Base-by-base conservation (phyloP, 30 jellyfish, hydroid and myxozoan genomes). In the Turritopsis dohrnii region DNA sequence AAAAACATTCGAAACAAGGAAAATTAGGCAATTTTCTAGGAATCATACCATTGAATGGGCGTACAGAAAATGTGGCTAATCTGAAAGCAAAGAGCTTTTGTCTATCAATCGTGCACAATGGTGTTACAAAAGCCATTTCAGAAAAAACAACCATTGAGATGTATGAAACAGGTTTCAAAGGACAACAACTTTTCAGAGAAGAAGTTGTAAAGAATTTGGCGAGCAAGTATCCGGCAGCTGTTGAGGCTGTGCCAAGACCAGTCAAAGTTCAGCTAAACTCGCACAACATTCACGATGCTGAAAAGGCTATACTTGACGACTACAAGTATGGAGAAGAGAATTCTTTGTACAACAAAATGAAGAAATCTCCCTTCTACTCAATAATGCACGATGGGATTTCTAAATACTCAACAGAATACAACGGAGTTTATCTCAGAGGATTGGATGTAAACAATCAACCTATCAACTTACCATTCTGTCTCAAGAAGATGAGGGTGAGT, bases 201-300 rank as follows among this genome's bases (percentile, higher is more conserved):
- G 72, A 54, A 54, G 72, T 54, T 54, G 72, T 16, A 54, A 54
- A 54, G 72, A 21, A 54, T 16, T 16, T 54, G 19, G 18, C n/a
- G 21, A 54, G 19, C 18, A 54, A 54, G 21, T 54, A 54, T 21
- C 72, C 72, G 21, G 72, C 72, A 16, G 72, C 72, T 21, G 72
- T 21, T 54, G 21, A 54, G 21, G 72, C 72, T 21, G 21, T 54
- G 19, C 72, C 72, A 18, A 16, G 19, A 54, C 19, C n/a, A 16
- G 72, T 54, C 72, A 54, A 54, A 54, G 72, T 54, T 21, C 72
- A 54, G 72, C 72, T 54, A 18, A 54, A 54, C n/a, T 54, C 72
- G 18, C 72, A 54, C 72, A 54, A 54, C 72, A 54, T 54, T 54
- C 19, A 54, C 19, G 18, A 18, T 21, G 72, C 72, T 16, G 72